Evolutionary conservation across 2,888 invertebrate genomes (phyloP), one percentile per base, ranked within the genome.

Genomic region (Apodemia duryi): DNA sequence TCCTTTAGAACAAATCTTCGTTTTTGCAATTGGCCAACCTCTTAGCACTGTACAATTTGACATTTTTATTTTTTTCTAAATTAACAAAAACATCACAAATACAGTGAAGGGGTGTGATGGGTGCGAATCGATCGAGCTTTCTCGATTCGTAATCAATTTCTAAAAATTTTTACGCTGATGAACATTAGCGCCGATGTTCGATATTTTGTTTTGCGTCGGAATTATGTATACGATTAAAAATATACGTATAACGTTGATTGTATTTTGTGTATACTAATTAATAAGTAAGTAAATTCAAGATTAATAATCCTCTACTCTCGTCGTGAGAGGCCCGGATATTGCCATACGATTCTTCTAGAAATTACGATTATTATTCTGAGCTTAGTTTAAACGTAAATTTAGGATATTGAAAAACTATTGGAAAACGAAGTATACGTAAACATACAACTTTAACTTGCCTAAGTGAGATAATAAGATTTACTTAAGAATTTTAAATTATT

Each of bases 21-120:
- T 92, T 92, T 92, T 92, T 92, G 92, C 92, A 92, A 92, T 92
- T 91, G 92, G 92, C 92, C 92, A 91, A 86, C 91, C 90, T 88
- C 89, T 86, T 83, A 78, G 82, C 91, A 91, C 90, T 92, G 92
- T 92, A 87, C 84, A 80, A 74, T 77, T 71, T 74, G 70, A 73
- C 70, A 68, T 71, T 67, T 70, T 78, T 81, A 79, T 81, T 77
- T 78, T 21, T 78, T 76, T 80, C 77, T 76, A 82, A 75, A 76
- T 76, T 74, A 69, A 68, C 67, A 63, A 46, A 57, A 67, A 69
- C 63, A 66, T 68, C 69, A 75, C 76, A 81, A 86, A 79, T 87
- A 88, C 91, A 91, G 91, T 91, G 90, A 84, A 89, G 90, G 91
- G 90, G 91, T 89, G 81, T 82, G 78, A 79, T 75, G 90, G 91